These are phyloP conservation scores for Ooceraea biroi DNA, from an alignment of 1,140 invertebrate genomes.

Conservation along the genomic window DNA sequence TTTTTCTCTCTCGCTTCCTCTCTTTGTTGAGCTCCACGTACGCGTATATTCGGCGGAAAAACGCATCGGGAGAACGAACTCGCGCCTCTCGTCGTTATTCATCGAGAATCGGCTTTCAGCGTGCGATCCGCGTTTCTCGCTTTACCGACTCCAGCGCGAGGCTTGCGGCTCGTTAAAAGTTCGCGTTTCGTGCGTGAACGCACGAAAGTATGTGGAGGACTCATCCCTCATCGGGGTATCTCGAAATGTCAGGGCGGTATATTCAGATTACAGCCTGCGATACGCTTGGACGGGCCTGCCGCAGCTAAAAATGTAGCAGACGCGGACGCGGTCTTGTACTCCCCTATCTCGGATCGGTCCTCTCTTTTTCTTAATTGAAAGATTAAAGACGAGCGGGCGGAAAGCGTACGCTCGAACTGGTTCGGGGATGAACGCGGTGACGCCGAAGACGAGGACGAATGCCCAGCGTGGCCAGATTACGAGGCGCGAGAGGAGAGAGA, in stretches of 20 bases:
- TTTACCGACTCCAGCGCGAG: not conserved
- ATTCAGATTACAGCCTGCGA: slow-evolving; percentile 47
- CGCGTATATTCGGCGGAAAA: not conserved
- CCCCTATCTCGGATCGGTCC: not conserved
- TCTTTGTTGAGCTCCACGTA: not conserved
- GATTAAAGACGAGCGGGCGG: not conserved
- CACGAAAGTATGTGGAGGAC: slow-evolving; percentile 2
- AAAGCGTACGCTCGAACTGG: not conserved
- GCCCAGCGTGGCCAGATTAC: not conserved
- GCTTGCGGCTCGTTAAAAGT: slow-evolving; percentile 37
- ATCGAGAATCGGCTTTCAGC: not conserved
- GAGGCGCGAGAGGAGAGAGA: not conserved
- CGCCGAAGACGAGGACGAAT: not conserved
- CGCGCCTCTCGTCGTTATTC: too few species aligned
- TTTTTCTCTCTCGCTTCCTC: not conserved
- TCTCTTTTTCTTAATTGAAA: not conserved
- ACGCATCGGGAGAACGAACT: too few species aligned
- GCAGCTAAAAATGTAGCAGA: not conserved
- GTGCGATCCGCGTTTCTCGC: not conserved
- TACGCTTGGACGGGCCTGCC: not conserved
- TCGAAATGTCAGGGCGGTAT: slow-evolving; percentile 51
- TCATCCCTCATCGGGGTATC: slow-evolving; percentile 41
- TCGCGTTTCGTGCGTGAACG: not conserved
- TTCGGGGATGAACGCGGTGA: not conserved
- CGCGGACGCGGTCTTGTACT: slow-evolving; percentile 14